Conservation (phyloP, 2,888 invertebrate genomes). For the Strigamia crassipes region DNA sequence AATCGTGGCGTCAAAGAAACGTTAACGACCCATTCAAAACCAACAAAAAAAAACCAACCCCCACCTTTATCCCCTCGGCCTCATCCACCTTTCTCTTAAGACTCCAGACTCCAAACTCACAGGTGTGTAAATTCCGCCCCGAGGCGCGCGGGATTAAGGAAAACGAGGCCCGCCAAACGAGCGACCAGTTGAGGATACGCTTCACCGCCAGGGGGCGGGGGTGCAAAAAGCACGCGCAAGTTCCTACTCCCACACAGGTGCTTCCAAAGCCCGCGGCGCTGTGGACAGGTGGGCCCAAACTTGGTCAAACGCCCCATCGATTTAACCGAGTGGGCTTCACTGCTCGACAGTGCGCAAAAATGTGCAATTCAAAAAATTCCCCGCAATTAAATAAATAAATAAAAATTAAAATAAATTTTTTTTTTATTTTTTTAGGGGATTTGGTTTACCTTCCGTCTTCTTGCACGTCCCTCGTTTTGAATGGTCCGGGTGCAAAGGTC, state of each 20-base stretch:
- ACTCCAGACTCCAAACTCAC: not conserved
- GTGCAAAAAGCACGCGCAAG: not conserved
- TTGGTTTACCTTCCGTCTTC: constrained; percentile 75
- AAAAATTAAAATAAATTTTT: not conserved
- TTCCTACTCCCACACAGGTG: constrained; percentile 3
- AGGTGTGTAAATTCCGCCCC: constrained; percentile 15
- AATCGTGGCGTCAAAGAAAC: not conserved
- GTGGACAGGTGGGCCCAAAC: not conserved
- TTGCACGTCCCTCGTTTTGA: constrained; percentile 85
- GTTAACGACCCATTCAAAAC: constrained; percentile 13
- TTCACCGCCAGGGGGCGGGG: constrained; percentile 24
- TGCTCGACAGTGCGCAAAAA: not conserved
- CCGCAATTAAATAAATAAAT: not conserved
- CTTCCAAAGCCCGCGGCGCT: not conserved
- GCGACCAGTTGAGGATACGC: not conserved
- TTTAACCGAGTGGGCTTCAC: not conserved
- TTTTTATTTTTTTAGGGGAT: not conserved
- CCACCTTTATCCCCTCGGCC: not conserved
- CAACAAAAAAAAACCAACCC: constrained; percentile 11
- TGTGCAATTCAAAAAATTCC: not conserved
- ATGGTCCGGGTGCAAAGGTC: constrained; percentile 88
- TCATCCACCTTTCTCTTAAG: not conserved
- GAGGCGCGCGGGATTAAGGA: constrained; percentile 3
- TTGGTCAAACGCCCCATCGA: constrained; percentile 4
- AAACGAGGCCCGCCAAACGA: not conserved